Evolutionary conservation across 1,140 invertebrate species (phyloP).

Genomic region (Notospermus geniculatus): DNA sequence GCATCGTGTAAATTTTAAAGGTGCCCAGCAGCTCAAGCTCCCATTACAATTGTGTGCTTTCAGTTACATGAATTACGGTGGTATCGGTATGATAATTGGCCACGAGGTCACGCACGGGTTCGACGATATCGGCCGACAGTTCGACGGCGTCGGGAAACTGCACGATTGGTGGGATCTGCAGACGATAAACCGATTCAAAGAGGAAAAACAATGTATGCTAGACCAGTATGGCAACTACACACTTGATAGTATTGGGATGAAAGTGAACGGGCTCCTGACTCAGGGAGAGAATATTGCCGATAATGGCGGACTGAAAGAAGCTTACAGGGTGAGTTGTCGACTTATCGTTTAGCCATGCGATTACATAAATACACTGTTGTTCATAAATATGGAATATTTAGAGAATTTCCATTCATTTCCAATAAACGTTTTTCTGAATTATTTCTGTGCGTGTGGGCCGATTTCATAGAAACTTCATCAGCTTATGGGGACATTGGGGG

Average conservation of each 20-base stretch:
- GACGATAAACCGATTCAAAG: slow-evolving; percentile 84
- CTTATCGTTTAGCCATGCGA: too few relatives aligned
- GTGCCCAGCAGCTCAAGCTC: too few relatives aligned
- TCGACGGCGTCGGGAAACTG: slow-evolving; percentile 96
- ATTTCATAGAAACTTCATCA: too few relatives aligned
- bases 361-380: too few relatives aligned
- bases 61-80: slow-evolving; percentile 63
- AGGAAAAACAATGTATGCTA: slow-evolving; percentile 89
- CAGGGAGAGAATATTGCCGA: slow-evolving; percentile 71
- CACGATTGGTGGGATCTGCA: slow-evolving; percentile 97
- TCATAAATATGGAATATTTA: too few relatives aligned
- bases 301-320: slow-evolving; percentile 66
- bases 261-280: slow-evolving; percentile 69
- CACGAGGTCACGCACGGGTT: slow-evolving; percentile 66
- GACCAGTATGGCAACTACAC: slow-evolving; percentile 88
- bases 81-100: slow-evolving; percentile 64
- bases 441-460: too few relatives aligned
- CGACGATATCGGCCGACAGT: slow-evolving; percentile 75
- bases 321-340: slow-evolving; percentile 59
- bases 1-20: too few relatives aligned
- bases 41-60: too few relatives aligned
- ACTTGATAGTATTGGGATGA: slow-evolving; percentile 52
- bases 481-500: too few relatives aligned
- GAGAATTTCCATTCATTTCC: too few relatives aligned
- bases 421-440: too few relatives aligned